Percentiles rank a stretch among this genome's conserved stretches.
phyloP scores from a whole-genome alignment of 2,888 invertebrate genomes.

The Macropis europaea region DNA sequence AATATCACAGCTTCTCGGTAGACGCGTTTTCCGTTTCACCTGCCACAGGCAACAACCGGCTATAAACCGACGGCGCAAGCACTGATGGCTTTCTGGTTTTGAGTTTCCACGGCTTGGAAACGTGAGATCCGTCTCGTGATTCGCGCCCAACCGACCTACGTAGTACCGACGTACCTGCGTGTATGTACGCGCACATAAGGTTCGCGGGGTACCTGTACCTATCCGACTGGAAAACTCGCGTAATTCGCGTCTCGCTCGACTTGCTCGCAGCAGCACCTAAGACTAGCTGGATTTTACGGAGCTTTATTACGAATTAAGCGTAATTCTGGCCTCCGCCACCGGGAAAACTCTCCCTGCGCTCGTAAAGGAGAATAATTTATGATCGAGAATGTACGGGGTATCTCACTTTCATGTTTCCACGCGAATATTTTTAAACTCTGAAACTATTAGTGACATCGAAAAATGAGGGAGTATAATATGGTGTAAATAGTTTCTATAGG shows the following conservation, averaged over 20 bases:
- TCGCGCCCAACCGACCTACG: too few relatives aligned
- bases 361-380: slow-evolving; percentile 64
- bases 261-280: slow-evolving; percentile 64
- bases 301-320: slow-evolving; percentile 71
- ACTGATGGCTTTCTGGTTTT: slow-evolving; percentile 41
- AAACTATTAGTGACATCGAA: too few relatives aligned
- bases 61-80: slow-evolving; percentile 24
- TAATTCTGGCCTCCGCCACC: slow-evolving; percentile 37
- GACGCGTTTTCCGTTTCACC: slow-evolving; percentile 32
- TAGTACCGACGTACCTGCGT: neutral
- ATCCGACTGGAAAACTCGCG: slow-evolving; percentile 5
- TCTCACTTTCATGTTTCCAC: too few relatives aligned
- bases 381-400: slow-evolving; percentile 4
- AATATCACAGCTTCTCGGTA: slow-evolving; percentile 17
- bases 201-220: neutral
- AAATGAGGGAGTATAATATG: too few relatives aligned
- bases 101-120: slow-evolving; percentile 43
- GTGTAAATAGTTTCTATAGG: too few relatives aligned
- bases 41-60: slow-evolving; percentile 18
- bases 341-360: slow-evolving; percentile 65
- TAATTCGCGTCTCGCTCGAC: slow-evolving; percentile 29
- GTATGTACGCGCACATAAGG: neutral
- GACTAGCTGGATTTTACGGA: slow-evolving; percentile 60
- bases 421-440: too few relatives aligned
- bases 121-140: slow-evolving; percentile 33